A percentile compares a stretch with the other conserved stretches of the same genome.
These are phyloP conservation scores for Virgularia gustaviana DNA, from an alignment of 92 coral and sea anemone genomes.

Conservation along the genomic window DNA sequence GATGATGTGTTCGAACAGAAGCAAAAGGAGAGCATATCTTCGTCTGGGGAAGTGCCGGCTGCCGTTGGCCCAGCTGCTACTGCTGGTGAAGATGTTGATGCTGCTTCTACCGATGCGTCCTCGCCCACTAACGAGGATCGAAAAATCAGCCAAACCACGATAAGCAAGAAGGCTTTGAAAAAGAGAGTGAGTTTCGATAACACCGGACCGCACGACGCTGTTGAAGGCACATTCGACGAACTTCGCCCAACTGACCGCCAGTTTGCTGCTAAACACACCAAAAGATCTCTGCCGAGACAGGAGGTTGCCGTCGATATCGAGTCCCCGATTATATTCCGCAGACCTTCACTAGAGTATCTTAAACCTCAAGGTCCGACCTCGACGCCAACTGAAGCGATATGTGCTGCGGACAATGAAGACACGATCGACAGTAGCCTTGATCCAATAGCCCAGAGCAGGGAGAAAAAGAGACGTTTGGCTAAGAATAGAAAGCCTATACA, in stretches of 20 bases:
- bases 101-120: constrained; percentile 8
- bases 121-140: not conserved
- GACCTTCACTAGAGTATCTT: constrained; percentile 3
- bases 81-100: no score
- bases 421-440: not conserved
- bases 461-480: constrained; percentile 6
- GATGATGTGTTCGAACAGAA: not conserved
- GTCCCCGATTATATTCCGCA: constrained; percentile 16
- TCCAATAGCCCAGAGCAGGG: constrained; percentile 1
- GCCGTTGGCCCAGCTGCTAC: not conserved
- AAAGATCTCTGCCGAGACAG: constrained; percentile 28
- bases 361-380: no score
- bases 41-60: not conserved
- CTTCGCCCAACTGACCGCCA: not conserved
- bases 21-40: not conserved
- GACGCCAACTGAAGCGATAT: not conserved
- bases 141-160: not conserved
- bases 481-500: constrained; percentile 15
- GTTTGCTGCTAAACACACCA: not conserved
- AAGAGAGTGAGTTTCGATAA: constrained; percentile 38
- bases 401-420: not conserved
- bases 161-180: not conserved
- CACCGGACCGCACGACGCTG: not conserved
- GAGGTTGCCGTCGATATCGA: constrained; percentile 23
- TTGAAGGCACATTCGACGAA: constrained; percentile 11